Evolutionary conservation across 2,797 vertebrate species (phyloP).

Genomic region (Pseudopleuronectes americanus): DNA sequence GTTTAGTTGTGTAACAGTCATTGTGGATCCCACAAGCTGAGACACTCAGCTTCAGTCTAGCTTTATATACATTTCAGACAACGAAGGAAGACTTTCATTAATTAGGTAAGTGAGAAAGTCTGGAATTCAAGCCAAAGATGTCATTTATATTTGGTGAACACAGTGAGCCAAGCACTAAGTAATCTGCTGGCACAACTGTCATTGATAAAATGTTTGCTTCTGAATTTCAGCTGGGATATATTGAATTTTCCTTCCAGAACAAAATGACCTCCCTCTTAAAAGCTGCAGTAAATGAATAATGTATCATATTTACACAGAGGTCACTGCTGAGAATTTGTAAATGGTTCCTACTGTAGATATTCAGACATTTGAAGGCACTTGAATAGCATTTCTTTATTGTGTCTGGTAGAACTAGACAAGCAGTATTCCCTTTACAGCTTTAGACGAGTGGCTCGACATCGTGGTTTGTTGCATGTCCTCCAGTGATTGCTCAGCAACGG

Average conservation of each 20-base stretch:
- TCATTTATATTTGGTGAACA: slow-evolving; percentile 64
- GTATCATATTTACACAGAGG: slow-evolving; percentile 51
- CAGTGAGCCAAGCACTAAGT: slow-evolving; percentile 74
- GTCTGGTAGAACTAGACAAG: not conserved
- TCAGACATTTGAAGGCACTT: slow-evolving; percentile 26
- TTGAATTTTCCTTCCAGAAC: slow-evolving; percentile 57
- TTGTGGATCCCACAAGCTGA: slow-evolving; percentile 6
- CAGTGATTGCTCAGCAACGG: slow-evolving; percentile 11
- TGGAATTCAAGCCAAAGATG: slow-evolving; percentile 66
- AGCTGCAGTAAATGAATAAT: slow-evolving; percentile 62
- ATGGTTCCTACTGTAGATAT: slow-evolving; percentile 24
- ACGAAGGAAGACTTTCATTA: slow-evolving; percentile 57
- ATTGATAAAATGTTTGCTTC: slow-evolving; percentile 41
- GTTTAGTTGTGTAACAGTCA: no score
- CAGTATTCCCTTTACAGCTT: slow-evolving; percentile 19
- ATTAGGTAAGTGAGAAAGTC: slow-evolving; percentile 76
- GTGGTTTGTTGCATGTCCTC: slow-evolving; percentile 26
- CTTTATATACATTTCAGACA: slow-evolving; percentile 22
- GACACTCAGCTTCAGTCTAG: slow-evolving; percentile 8
- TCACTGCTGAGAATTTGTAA: slow-evolving; percentile 40
- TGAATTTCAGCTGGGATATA: slow-evolving; percentile 44
- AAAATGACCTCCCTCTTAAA: slow-evolving; percentile 32
- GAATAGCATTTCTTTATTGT: slow-evolving; percentile 22
- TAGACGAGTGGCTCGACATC: slow-evolving; percentile 27
- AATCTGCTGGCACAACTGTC: slow-evolving; percentile 75